Conservation (phyloP, 2,113 vertebrate species). For the Erythrocercus mccallii region DNA sequence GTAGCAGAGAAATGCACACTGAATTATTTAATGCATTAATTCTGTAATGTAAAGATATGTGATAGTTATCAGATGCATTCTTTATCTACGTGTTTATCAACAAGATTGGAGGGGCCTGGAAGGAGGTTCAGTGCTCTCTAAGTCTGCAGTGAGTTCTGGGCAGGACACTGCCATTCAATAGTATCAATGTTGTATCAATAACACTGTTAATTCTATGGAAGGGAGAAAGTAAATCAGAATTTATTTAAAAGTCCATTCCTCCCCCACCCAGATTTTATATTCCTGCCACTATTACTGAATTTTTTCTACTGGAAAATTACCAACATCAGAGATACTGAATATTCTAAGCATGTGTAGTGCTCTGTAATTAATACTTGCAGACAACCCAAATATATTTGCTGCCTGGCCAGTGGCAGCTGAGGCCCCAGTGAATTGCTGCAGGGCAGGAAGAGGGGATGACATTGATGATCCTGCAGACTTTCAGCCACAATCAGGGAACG, state of each 20-base stretch:
- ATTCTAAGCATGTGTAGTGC: neutral
- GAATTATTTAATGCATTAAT: neutral
- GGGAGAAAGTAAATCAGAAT: neutral
- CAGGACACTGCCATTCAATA: neutral
- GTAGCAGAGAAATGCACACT: neutral
- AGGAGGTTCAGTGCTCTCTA: neutral
- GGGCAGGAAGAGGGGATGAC: neutral
- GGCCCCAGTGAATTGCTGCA: neutral
- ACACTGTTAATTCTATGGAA: neutral
- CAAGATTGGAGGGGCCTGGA: neutral
- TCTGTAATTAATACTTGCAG: neutral
- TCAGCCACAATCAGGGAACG: neutral
- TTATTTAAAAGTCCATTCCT: neutral
- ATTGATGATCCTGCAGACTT: neutral
- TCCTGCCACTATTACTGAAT: neutral
- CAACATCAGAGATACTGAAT: neutral
- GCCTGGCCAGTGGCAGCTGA: neutral
- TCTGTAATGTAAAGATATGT: neutral
- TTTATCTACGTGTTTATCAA: neutral
- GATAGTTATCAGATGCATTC: neutral
- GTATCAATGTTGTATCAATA: neutral
- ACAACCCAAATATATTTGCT: neutral
- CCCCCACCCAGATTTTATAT: neutral
- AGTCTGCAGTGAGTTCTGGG: neutral
- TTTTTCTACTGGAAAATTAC: slow-evolving; percentile 1